A percentile compares a stretch with the other conserved stretches of the same genome.
These are phyloP conservation scores for Drosophila virilis DNA, from an alignment of 1,140 invertebrate species.

Conservation along the genomic window DNA sequence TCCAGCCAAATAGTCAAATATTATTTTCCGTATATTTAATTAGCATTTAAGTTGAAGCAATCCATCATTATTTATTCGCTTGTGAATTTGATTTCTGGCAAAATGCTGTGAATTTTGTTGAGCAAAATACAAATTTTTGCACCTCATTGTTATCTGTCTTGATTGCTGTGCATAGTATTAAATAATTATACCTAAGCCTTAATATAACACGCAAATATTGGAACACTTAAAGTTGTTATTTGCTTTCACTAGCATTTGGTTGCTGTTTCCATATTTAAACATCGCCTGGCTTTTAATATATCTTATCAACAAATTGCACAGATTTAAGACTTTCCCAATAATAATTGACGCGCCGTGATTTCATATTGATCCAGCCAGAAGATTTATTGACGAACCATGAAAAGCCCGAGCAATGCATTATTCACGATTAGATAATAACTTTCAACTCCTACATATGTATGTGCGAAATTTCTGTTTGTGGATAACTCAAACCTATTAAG, in stretches of 20 bases:
- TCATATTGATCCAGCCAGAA: constrained; percentile 16
- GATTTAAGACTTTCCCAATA: constrained; percentile 41
- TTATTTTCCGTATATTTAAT: constrained; percentile 69
- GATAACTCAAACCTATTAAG: background rate
- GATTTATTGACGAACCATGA: constrained; percentile 19
- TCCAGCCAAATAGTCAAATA: constrained; percentile 57
- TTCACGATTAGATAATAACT: constrained; percentile 27
- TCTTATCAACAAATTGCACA: constrained; percentile 27
- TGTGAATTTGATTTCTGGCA: constrained; percentile 55
- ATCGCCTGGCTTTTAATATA: constrained; percentile 13
- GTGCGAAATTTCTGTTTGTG: background rate
- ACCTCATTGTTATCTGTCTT: constrained; percentile 39
- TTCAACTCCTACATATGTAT: background rate
- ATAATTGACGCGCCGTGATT: constrained; percentile 36
- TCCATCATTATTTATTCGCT: constrained; percentile 49
- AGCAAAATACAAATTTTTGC: constrained; percentile 49
- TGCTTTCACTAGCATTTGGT: background rate
- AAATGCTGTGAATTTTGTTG: constrained; percentile 50
- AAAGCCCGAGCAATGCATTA: constrained; percentile 17
- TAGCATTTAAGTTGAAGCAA: constrained; percentile 75
- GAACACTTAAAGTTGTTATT: constrained; percentile 3
- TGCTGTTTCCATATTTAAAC: constrained; percentile 14
- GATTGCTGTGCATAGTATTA: constrained; percentile 70
- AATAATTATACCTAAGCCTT: constrained; percentile 51
- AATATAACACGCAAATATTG: constrained; percentile 46